Conservation (phyloP, 2,113 vertebrate species). For the Bujurquina vittata region DNA sequence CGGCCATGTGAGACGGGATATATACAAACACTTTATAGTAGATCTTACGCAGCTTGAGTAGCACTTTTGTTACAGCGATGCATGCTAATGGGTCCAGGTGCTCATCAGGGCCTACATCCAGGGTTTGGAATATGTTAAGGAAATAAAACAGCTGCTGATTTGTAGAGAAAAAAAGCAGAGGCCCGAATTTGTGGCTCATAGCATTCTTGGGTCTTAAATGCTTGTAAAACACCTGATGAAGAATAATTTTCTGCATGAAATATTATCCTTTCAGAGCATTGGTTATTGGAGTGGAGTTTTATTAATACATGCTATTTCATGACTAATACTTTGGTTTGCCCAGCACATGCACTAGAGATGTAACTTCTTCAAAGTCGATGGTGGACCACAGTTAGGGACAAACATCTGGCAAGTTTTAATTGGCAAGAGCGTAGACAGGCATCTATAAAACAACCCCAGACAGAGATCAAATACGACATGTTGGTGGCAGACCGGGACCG, state of each 20-base stretch:
- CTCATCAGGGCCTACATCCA: neutral
- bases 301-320: neutral
- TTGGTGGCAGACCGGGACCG: conserved; percentile 78
- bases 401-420: conserved; percentile 82
- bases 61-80: neutral
- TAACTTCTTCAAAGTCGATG: conserved; percentile 59
- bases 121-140: neutral
- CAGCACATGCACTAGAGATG: conserved; percentile 25
- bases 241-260: neutral
- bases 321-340: neutral
- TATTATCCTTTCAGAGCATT: neutral
- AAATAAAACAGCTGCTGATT: neutral
- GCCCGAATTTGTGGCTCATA: neutral
- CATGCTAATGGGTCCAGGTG: neutral
- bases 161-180: neutral
- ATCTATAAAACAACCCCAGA: conserved; percentile 79
- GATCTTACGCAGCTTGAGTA: neutral
- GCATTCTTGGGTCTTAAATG: neutral
- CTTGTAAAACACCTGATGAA: neutral
- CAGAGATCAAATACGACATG: conserved; percentile 81
- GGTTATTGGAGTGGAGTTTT: neutral
- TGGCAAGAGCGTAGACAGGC: conserved; percentile 73
- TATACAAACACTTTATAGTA: neutral
- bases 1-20: neutral
- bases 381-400: conserved; percentile 64